Conservation (phyloP, 1,140 invertebrate species). For the Lepidostoma basale region DNA sequence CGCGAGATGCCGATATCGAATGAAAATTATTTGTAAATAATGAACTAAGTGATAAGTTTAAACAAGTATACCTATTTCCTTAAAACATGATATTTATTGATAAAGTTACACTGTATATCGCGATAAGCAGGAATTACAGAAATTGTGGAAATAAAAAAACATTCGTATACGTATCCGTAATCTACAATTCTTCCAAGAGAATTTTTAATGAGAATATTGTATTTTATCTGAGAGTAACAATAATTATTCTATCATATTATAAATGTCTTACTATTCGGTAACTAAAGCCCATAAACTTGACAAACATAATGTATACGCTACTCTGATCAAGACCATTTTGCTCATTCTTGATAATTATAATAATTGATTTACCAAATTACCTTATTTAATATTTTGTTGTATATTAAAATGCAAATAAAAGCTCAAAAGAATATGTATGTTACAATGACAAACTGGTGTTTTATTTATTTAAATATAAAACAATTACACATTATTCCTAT, state of each 20-base stretch:
- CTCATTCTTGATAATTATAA: constrained; percentile 62
- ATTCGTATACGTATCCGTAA: constrained; percentile 47
- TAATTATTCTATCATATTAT: constrained; percentile 45
- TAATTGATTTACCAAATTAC: constrained; percentile 65
- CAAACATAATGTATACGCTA: constrained; percentile 63
- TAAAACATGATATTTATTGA: constrained; percentile 46
- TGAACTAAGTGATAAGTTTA: constrained; percentile 38
- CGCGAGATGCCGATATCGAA: constrained; percentile 46
- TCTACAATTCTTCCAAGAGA: constrained; percentile 45
- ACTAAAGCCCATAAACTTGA: constrained; percentile 56
- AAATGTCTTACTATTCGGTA: constrained; percentile 51
- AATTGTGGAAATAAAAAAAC: constrained; percentile 44
- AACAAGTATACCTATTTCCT: constrained; percentile 47
- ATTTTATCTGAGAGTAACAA: constrained; percentile 46
- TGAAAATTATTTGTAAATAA: constrained; percentile 46
- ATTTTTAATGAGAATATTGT: constrained; percentile 47
- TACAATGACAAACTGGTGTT: constrained; percentile 56
- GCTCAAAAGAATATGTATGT: constrained; percentile 66
- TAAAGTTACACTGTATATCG: constrained; percentile 45
- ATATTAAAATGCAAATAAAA: constrained; percentile 66
- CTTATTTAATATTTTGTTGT: constrained; percentile 66
- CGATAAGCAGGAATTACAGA: constrained; percentile 35
- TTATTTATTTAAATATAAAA: constrained; percentile 42
- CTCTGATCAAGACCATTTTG: constrained; percentile 61
- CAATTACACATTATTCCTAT: no score